Evolutionary conservation across 2,797 vertebrate species (phyloP), one percentile per base, ranked within the genome.

Genomic region (Xenopus petersii): DNA sequence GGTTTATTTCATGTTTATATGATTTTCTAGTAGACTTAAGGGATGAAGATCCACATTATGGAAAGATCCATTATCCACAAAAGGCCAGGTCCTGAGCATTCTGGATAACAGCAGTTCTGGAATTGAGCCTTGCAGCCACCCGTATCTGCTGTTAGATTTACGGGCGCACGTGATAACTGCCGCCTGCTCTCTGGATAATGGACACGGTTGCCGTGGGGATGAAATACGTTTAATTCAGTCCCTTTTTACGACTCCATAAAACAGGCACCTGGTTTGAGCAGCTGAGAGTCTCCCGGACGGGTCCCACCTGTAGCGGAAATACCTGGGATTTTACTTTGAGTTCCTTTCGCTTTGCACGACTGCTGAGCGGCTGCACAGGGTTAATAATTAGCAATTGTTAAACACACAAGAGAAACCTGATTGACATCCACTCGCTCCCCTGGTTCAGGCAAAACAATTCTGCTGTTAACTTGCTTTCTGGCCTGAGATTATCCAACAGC

Each of bases 191-290:
- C 33, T 6, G 54, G 54, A 56, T 36, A 55, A 68, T n/a, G 66
- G 66, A 68, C 49, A 36, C 21, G 2, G 66, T 64, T 54, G 7
- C 54, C 49, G 60, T n/a, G 15, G 42, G 63, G 68, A 71, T 60
- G 55, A 4, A 16, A 46, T 69, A 69, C 24, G 70, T 75, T 64
- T 59, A 64, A 65, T 75, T 70, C 49, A 64, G 67, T 17, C 60
- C 21, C 56, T 70, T 42, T 42, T 70, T 70, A 49, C 12, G 36
- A 47, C 47, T 68, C 64, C 66, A 54, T 75, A 69, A 64, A 58
- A 15, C 59, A 54, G 49, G 26, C 66, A 70, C 49, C 17, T 69
- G 66, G 66, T 68, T 51, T 15, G 46, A 65, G 49, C 67, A 56
- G 26, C 70, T 47, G 65, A 26, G 30, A 10, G 12, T 13, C 21